Conservation (phyloP, 2,113 vertebrate species). For the Rhinoderma darwinii region DNA sequence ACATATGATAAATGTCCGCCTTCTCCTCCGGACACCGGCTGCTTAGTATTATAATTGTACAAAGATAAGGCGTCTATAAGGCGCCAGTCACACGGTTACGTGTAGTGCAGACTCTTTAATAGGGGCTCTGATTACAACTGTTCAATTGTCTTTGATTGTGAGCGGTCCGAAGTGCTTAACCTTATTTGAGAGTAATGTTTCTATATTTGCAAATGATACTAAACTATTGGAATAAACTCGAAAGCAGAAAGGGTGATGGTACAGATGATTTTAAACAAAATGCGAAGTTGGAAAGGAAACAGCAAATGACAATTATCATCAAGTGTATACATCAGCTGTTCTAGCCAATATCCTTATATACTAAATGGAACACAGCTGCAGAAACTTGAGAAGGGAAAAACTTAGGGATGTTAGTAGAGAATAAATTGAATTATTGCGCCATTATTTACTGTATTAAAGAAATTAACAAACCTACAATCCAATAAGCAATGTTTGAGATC, state of each 20-base stretch:
- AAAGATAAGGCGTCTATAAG: no score
- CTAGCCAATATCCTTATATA: not conserved
- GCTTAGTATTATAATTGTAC: no score
- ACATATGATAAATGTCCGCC: no score
- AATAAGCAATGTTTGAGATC: not conserved
- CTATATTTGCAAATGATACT: not conserved
- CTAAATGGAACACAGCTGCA: not conserved
- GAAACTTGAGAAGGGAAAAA: not conserved
- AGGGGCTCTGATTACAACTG: not conserved
- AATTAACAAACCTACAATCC: not conserved
- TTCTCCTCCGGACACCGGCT: no score
- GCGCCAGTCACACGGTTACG: no score
- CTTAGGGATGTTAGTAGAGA: not conserved
- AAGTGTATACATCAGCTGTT: not conserved
- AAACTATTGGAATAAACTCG: not conserved
- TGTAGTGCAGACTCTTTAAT: no score
- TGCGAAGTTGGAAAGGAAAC: not conserved
- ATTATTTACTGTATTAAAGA: not conserved
- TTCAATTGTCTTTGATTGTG: no score
- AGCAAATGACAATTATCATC: not conserved
- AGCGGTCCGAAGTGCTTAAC: not conserved
- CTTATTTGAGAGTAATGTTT: not conserved
- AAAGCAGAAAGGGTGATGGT: not conserved
- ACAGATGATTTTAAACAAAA: not conserved
- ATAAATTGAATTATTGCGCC: not conserved